phyloP scores from a whole-genome alignment of 2,888 invertebrate genomes.

The Sipha maydis region DNA sequence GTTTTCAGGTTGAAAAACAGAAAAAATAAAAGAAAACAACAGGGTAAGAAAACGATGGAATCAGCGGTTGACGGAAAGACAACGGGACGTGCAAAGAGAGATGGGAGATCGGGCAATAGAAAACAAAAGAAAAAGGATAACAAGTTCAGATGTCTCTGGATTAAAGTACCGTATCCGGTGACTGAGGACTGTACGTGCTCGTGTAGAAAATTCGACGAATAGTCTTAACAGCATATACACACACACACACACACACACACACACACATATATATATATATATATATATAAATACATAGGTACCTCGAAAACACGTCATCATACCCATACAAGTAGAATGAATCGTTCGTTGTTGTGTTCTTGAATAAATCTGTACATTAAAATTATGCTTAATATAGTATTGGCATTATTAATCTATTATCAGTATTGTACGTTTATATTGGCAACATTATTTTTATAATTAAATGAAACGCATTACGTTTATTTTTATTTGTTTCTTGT shows the following conservation, averaged over 20 bases:
- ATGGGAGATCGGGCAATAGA: background rate
- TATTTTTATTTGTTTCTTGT: background rate
- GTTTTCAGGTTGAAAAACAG: constrained; percentile 48
- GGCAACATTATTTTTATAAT: too few species aligned
- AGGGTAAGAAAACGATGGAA: background rate
- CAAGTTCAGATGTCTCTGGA: constrained; percentile 66
- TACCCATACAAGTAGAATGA: too few species aligned
- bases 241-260: too few species aligned
- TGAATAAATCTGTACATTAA: background rate
- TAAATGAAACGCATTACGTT: background rate
- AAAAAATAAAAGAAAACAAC: constrained; percentile 47
- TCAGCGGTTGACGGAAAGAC: background rate
- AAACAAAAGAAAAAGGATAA: constrained; percentile 54
- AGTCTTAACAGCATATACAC: background rate
- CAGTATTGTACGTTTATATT: too few species aligned
- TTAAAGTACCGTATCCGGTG: constrained; percentile 67
- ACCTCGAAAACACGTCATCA: too few species aligned
- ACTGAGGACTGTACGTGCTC: constrained; percentile 67
- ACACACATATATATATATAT: too few species aligned
- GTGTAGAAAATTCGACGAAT: constrained; percentile 63
- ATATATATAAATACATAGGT: too few species aligned
- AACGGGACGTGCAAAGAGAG: background rate
- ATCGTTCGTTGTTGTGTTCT: too few species aligned
- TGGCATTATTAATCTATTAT: too few species aligned
- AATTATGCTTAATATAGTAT: background rate